Percentiles rank a stretch among this genome's conserved stretches.
phyloP scores from a whole-genome alignment of 1,140 invertebrate species.

The Drosophila yakuba region DNA sequence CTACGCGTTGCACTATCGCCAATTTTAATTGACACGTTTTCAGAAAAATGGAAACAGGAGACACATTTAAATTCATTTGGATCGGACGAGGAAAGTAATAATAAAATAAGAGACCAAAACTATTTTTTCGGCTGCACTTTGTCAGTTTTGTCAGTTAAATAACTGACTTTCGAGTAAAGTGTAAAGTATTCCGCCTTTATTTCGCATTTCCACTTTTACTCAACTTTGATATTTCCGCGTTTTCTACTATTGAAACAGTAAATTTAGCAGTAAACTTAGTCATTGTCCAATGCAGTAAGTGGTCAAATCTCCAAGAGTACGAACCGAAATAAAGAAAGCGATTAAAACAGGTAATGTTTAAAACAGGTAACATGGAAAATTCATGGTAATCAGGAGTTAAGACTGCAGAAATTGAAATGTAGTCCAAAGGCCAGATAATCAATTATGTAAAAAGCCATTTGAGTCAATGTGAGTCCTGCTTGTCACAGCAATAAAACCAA shows the following conservation, averaged over 20 bases:
- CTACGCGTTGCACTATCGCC: constrained; percentile 26
- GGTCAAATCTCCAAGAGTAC: constrained; percentile 60
- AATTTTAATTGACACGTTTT: constrained; percentile 50
- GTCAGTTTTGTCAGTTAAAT: constrained; percentile 65
- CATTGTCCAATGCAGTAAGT: constrained; percentile 68
- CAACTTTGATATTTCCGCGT: constrained; percentile 22
- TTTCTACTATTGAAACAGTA: neutral
- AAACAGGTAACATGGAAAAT: constrained; percentile 16
- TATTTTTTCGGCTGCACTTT: constrained; percentile 62
- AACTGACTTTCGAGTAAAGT: constrained; percentile 25
- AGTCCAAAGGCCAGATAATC: constrained; percentile 59
- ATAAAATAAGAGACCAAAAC: constrained; percentile 4
- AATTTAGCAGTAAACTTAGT: constrained; percentile 49
- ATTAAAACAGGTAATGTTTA: constrained; percentile 19
- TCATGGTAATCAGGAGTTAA: constrained; percentile 2
- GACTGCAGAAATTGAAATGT: constrained; percentile 18
- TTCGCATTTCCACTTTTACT: constrained; percentile 11
- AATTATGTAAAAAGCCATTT: constrained; percentile 68
- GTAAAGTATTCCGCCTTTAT: constrained; percentile 22
- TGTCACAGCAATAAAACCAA: constrained; percentile 68
- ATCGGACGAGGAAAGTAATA: constrained; percentile 5
- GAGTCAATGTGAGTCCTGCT: constrained; percentile 48
- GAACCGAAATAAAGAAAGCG: constrained; percentile 37
- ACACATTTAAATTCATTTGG: constrained; percentile 36
- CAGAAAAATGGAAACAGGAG: neutral